Evolutionary conservation across 2,797 vertebrate species (phyloP).

Genomic region (Anguilla anguilla): DNA sequence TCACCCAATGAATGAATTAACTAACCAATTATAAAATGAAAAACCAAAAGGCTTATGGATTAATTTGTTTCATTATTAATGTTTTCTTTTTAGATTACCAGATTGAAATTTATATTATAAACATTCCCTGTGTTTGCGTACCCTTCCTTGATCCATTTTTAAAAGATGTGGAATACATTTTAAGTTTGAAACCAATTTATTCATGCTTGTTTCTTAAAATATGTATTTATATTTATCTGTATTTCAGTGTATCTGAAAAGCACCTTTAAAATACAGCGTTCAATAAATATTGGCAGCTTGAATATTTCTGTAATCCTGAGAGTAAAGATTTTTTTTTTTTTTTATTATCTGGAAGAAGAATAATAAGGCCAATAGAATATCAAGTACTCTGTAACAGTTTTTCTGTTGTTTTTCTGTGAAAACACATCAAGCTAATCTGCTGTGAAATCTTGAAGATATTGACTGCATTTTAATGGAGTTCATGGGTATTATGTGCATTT

Average conservation of each 20-base stretch:
- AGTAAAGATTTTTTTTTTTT: constrained; percentile 36
- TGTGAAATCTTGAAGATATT: constrained; percentile 19
- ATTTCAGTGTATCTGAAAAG: too few species aligned
- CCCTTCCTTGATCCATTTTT: too few species aligned
- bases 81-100: too few species aligned
- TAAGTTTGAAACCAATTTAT: too few species aligned
- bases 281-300: constrained; percentile 36
- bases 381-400: neutral
- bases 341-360: constrained; percentile 58
- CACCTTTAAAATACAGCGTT: too few species aligned
- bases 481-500: neutral
- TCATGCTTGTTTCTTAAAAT: too few species aligned
- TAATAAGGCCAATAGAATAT: neutral
- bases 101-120: too few species aligned
- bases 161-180: too few species aligned
- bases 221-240: too few species aligned
- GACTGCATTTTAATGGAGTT: neutral
- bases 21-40: neutral
- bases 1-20: neutral
- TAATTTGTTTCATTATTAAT: neutral
- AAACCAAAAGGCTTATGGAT: neutral
- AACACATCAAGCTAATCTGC: constrained; percentile 3
- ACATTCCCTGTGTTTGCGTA: too few species aligned
- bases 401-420: neutral
- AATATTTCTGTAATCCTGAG: constrained; percentile 58